These are phyloP conservation scores for Orbicella faveolata DNA, from an alignment of 64 coral and sea anemone genomes.

Conservation along the genomic window DNA sequence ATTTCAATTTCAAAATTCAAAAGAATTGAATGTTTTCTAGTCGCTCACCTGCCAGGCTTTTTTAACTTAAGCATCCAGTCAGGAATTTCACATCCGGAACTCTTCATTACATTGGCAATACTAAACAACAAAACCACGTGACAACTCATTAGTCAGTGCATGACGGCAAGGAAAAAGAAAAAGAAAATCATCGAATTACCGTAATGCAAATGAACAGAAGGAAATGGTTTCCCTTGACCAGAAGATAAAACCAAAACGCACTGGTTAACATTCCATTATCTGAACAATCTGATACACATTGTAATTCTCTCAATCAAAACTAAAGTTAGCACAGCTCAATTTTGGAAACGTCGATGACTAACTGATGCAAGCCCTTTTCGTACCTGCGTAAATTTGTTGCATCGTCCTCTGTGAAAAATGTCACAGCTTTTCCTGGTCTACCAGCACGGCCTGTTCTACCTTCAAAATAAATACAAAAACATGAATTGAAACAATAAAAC, in stretches of 20 bases:
- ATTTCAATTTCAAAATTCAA: no score
- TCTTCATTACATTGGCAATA: constrained; percentile 96
- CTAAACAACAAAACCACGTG: constrained; percentile 33
- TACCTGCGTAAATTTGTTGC: constrained; percentile 89
- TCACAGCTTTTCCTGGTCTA: constrained; percentile 86
- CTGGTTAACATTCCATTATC: no score
- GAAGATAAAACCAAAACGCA: no score
- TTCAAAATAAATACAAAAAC: constrained; percentile 5
- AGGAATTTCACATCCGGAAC: constrained; percentile 86
- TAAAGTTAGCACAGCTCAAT: not conserved
- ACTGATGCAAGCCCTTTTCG: not conserved
- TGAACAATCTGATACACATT: no score
- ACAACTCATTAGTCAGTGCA: not conserved
- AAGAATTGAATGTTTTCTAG: no score
- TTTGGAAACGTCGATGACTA: not conserved
- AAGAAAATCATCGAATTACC: no score
- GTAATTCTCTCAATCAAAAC: no score
- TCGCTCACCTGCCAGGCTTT: constrained; percentile 78
- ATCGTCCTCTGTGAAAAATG: constrained; percentile 96
- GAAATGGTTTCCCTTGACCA: no score
- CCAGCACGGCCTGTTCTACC: constrained; percentile 96
- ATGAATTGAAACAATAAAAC: not conserved
- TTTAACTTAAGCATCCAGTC: constrained; percentile 98
- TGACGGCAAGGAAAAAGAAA: not conserved
- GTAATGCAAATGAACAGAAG: no score